Conservation (phyloP, 2,888 invertebrate species). For the Dryocosmus kuriphilus region DNA sequence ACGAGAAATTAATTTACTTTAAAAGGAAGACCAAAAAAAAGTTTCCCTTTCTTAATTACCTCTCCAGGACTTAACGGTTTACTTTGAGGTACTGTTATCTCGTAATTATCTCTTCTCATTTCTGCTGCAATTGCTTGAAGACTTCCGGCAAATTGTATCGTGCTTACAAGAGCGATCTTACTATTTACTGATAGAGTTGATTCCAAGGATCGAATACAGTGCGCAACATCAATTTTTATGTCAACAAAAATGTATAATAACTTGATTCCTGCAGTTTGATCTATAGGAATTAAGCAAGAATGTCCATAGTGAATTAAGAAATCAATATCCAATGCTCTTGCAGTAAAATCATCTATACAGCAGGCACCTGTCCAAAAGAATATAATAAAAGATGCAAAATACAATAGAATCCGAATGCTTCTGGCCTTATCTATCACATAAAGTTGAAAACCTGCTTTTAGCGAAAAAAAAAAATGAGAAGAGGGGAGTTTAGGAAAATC, state of each 20-base stretch:
- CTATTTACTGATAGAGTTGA: conserved; percentile 83
- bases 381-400: neutral
- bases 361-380: conserved; percentile 85
- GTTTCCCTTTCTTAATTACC: conserved; percentile 57
- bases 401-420: no score
- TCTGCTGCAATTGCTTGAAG: conserved; percentile 89
- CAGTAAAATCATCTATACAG: conserved; percentile 98
- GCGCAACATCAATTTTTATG: conserved; percentile 95
- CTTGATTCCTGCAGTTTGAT: conserved; percentile 90
- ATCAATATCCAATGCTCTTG: conserved; percentile 92
- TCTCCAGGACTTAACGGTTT: conserved; percentile 98
- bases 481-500: no score
- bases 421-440: no score
- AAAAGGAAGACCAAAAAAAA: neutral
- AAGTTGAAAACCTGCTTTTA: no score
- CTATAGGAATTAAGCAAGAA: conserved; percentile 95
- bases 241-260: conserved; percentile 99
- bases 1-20: no score
- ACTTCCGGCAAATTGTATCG: conserved; percentile 98
- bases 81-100: conserved; percentile 90
- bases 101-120: conserved; percentile 84
- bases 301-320: conserved; percentile 98
- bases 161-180: conserved; percentile 93
- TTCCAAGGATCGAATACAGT: conserved; percentile 94
- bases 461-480: no score